Evolutionary conservation across 2,797 vertebrate species (phyloP), one percentile per base, ranked within the genome.

Genomic region (Loris lydekkerianus): DNA sequence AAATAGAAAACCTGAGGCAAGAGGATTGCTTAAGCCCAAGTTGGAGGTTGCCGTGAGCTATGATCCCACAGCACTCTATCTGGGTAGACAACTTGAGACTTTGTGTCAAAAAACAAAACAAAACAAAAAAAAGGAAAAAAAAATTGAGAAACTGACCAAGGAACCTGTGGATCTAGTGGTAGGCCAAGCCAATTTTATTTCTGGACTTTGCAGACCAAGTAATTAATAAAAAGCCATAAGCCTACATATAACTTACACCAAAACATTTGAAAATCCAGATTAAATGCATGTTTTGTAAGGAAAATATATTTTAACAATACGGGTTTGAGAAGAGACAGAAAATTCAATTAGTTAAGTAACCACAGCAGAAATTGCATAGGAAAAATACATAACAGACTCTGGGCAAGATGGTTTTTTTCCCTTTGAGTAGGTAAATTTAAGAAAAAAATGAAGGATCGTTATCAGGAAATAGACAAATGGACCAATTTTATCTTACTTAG

Each of bases 301-400:
- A 83, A 89, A 88, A 96, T 58, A 69, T 5, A 95, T 67, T 75
- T 78, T 58, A 75, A 46, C 34, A 93, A 86, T 58, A 85, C 1
- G 81, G 77, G 21, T 21, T 75, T 85, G 23, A 89, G 56, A 87
- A 56, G 34, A 77, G 80, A 85, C 1, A 73, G 65, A 81, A 85
- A 85, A 56, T 40, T 27, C 2, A 92, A n/a, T 87, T 73, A 81
- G 11, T 67, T 80, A 31, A 63, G n/a, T 83, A 86, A 60, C 23
- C 70, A 58, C 0, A 72, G 77, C 34, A 96, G 31, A 69, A 93
- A 88, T 67, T 58, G 34, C 81, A 63, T 18, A 81, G 78, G 29
- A 46, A 93, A 83, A 91, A 78, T 23, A 87, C 65, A 86, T 40
- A 76, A 86, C 6, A 73, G 65, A 78, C 56, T 76, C 58, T 23